phyloP scores from a whole-genome alignment of 2,113 vertebrate genomes.

The Carollia perspicillata region DNA sequence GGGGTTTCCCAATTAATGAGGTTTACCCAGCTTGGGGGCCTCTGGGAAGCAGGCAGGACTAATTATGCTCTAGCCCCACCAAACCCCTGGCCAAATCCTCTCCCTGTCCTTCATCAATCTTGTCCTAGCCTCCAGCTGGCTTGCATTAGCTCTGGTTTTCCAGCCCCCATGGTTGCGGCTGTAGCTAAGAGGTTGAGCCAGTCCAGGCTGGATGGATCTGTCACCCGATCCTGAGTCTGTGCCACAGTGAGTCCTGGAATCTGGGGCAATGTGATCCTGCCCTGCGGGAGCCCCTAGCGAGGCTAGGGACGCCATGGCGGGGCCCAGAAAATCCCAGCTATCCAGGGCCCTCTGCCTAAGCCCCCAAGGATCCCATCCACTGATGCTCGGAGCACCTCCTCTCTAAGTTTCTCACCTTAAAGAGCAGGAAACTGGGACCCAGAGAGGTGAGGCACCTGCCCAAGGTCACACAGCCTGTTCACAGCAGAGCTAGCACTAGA shows the following conservation, averaged over 20 bases:
- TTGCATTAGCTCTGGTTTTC: conserved; percentile 90
- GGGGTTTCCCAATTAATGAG: conserved; percentile 69
- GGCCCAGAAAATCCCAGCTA: conserved; percentile 82
- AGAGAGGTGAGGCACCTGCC: background rate
- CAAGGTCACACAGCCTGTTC: background rate
- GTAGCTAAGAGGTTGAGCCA: conserved; percentile 74
- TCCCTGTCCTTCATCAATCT: conserved; percentile 84
- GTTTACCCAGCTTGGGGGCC: conserved; percentile 47
- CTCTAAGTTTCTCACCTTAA: background rate
- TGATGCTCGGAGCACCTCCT: background rate
- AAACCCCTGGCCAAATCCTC: conserved; percentile 74
- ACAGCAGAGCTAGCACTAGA: background rate
- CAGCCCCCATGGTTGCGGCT: conserved; percentile 78
- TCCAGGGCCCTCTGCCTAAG: conserved; percentile 38
- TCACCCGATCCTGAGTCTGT: conserved; percentile 86
- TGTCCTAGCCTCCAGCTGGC: conserved; percentile 86
- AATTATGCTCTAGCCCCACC: conserved; percentile 56
- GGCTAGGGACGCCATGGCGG: conserved; percentile 80
- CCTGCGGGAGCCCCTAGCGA: conserved; percentile 69
- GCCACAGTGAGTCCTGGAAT: conserved; percentile 86
- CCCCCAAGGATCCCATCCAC: background rate
- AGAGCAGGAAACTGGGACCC: background rate
- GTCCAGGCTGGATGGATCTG: conserved; percentile 89
- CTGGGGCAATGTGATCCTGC: conserved; percentile 87
- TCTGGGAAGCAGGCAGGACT: conserved; percentile 67